These are phyloP conservation scores for Chauna torquata DNA, from an alignment of 2,113 vertebrate species.

Conservation along the genomic window DNA sequence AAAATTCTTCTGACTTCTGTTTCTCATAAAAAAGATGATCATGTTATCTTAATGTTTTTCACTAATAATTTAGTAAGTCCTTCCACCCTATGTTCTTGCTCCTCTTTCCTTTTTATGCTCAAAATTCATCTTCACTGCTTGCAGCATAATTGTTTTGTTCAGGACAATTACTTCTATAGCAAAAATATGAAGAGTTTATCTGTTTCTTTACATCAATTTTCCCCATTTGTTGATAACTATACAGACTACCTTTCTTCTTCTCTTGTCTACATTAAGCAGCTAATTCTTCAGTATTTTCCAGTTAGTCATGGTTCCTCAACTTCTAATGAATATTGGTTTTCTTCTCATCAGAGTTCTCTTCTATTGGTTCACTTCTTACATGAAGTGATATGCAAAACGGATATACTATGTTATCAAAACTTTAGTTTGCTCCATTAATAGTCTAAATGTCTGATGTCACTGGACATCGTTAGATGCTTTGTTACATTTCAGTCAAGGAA, in stretches of 20 bases:
- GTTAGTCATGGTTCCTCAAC: not conserved
- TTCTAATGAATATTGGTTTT: not conserved
- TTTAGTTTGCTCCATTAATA: not conserved
- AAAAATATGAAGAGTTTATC: not conserved
- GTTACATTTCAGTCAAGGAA: not conserved
- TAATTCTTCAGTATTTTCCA: not conserved
- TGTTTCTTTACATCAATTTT: not conserved
- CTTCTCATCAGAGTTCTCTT: not conserved
- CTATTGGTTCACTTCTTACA: not conserved
- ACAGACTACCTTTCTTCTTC: not conserved
- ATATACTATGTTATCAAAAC: not conserved
- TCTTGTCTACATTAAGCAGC: not conserved
- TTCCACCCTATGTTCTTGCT: not conserved
- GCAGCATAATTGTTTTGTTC: not conserved
- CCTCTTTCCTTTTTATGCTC: not conserved
- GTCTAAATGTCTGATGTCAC: not conserved
- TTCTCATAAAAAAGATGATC: not conserved
- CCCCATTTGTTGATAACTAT: not conserved
- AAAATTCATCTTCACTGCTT: not conserved
- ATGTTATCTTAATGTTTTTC: not conserved
- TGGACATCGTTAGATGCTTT: not conserved
- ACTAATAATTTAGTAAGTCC: not conserved
- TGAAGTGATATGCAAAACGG: not conserved
- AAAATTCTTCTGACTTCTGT: not conserved
- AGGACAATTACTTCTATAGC: not conserved